A percentile compares a stretch with the other conserved stretches of the same genome.
Conservation (phyloP, 2,113 vertebrate species). For the Calypte anna region DNA sequence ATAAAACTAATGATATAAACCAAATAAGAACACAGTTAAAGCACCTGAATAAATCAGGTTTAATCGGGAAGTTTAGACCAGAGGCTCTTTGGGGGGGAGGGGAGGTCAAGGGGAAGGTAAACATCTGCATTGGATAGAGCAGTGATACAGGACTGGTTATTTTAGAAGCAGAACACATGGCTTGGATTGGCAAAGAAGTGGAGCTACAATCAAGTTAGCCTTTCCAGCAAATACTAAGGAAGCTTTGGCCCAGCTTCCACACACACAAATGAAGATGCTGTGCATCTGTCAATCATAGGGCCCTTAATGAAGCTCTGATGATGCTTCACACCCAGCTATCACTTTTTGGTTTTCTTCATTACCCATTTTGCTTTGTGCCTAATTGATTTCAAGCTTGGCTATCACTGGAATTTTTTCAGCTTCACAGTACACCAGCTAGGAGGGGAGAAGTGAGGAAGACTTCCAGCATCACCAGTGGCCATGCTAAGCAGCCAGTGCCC, state of each 20-base stretch:
- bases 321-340: neutral
- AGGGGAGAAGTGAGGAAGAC: neutral
- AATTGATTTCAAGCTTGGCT: neutral
- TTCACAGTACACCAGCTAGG: fast-evolving
- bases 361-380: neutral
- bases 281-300: neutral
- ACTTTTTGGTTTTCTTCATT: neutral
- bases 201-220: neutral
- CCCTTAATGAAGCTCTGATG: neutral
- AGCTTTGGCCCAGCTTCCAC: neutral
- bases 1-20: neutral
- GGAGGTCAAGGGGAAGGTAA: neutral
- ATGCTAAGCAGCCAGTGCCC: fast-evolving
- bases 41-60: neutral
- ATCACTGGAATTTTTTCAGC: neutral
- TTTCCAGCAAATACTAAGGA: neutral
- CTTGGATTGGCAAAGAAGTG: fast-evolving
- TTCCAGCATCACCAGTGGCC: neutral
- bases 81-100: neutral
- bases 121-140: fast-evolving
- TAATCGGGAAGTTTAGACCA: neutral
- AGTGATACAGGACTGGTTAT: neutral
- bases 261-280: neutral
- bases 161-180: neutral
- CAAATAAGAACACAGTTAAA: neutral